phyloP scores from a whole-genome alignment of 2,797 vertebrate genomes.

The Ptychadena robeensis region DNA sequence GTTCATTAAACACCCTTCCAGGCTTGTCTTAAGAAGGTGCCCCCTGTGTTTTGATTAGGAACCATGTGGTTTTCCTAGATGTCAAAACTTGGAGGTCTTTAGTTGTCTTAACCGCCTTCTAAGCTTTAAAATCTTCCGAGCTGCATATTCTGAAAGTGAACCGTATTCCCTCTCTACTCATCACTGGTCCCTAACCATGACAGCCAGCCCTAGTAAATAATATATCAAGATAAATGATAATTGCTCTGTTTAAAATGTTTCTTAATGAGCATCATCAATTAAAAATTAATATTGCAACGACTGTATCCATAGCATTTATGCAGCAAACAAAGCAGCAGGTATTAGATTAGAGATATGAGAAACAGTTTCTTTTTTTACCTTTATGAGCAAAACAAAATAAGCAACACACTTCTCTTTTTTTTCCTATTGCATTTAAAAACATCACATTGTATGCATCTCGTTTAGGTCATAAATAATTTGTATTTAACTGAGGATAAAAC shows the following conservation, averaged over 20 bases:
- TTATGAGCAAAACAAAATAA: conserved; percentile 43
- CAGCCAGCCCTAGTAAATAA: conserved; percentile 98
- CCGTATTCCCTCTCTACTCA: conserved; percentile 74
- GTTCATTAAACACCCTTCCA: conserved; percentile 80
- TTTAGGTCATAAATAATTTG: not conserved
- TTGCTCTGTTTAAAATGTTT: conserved; percentile 91
- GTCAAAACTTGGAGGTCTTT: conserved; percentile 72
- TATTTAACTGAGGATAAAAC: not conserved
- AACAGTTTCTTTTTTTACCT: conserved; percentile 51
- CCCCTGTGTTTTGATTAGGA: conserved; percentile 78
- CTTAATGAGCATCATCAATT: conserved; percentile 98
- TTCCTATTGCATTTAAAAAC: not conserved
- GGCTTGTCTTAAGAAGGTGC: conserved; percentile 71
- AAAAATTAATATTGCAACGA: conserved; percentile 92
- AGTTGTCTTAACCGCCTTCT: conserved; percentile 75
- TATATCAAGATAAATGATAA: conserved; percentile 99
- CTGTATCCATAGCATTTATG: conserved; percentile 83
- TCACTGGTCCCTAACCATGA: conserved; percentile 82
- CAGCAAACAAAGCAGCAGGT: conserved; percentile 84
- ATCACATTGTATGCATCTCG: not conserved
- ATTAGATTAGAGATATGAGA: conserved; percentile 80
- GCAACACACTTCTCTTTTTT: not conserved
- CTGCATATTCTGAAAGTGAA: conserved; percentile 70
- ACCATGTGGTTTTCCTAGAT: conserved; percentile 71
- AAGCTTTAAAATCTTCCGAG: conserved; percentile 72